A percentile compares a stretch with the other conserved stretches of the same genome.
Conservation (phyloP, 2,113 vertebrate species). For the Labrus mixtus region DNA sequence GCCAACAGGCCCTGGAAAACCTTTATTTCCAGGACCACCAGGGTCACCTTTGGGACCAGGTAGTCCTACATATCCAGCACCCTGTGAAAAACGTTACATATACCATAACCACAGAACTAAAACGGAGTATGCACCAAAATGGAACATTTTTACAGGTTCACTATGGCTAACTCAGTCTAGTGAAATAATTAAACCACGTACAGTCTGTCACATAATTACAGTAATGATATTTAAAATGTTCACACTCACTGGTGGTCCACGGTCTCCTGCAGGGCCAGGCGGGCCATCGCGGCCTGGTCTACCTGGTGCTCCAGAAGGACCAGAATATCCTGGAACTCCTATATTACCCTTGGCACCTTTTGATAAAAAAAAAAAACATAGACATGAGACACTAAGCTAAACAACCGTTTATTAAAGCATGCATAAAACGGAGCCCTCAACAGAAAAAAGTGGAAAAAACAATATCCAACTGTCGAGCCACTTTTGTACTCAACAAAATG, state of each 20-base stretch:
- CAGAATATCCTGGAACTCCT: conserved; percentile 82
- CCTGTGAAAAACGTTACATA: conserved; percentile 74
- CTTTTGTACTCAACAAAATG: too few species aligned
- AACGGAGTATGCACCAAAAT: neutral
- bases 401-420: neutral
- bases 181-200: neutral
- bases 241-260: conserved; percentile 85
- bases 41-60: conserved; percentile 86
- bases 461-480: neutral
- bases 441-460: neutral
- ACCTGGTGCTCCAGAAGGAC: conserved; percentile 73
- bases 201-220: neutral
- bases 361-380: conserved; percentile 10
- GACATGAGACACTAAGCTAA: neutral
- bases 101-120: neutral
- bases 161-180: neutral
- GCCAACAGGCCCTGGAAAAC: conserved; percentile 81
- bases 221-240: neutral
- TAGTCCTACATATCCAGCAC: conserved; percentile 78
- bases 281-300: conserved; percentile 82
- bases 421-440: neutral
- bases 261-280: conserved; percentile 84
- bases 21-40: conserved; percentile 85
- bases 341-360: conserved; percentile 60
- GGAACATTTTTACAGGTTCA: neutral